These are phyloP conservation scores for Sceloporus tristichus DNA, from an alignment of 2,113 vertebrate species.

Conservation along the genomic window DNA sequence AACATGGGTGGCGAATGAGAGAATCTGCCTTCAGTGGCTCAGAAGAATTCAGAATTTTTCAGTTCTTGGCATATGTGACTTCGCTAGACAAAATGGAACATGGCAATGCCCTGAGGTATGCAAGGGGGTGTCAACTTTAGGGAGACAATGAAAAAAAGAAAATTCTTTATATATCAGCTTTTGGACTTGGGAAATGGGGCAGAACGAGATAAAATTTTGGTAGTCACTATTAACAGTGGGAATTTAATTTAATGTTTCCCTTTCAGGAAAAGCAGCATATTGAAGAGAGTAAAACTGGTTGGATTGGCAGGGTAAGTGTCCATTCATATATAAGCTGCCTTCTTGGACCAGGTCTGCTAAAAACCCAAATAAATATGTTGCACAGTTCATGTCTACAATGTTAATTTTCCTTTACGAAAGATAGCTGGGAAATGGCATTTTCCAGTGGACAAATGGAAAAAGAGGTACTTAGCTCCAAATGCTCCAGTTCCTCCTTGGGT, in stretches of 20 bases:
- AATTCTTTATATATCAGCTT: slow-evolving; percentile 27
- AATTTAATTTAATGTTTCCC: slow-evolving; percentile 45
- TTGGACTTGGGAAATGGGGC: neutral
- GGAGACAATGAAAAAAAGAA: neutral
- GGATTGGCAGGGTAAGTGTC: slow-evolving; percentile 93
- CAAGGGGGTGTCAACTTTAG: neutral
- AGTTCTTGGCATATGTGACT: slow-evolving; percentile 77
- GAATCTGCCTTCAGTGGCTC: slow-evolving; percentile 82
- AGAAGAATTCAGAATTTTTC: slow-evolving; percentile 84
- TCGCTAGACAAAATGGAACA: neutral
- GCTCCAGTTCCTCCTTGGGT: no score
- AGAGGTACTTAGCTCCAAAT: neutral
- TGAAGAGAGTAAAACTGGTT: slow-evolving; percentile 89
- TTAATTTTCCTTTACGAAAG: neutral
- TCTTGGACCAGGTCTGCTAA: neutral
- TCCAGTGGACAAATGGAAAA: neutral
- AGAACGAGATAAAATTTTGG: neutral
- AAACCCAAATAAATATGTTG: neutral
- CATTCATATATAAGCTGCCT: neutral
- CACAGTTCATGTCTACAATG: neutral
- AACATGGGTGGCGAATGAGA: slow-evolving; percentile 79
- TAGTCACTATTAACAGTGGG: slow-evolving; percentile 48
- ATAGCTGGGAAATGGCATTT: neutral
- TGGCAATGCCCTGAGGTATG: slow-evolving; percentile 79
- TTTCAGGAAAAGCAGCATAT: slow-evolving; percentile 67